Evolutionary conservation across 2,797 vertebrate genomes (phyloP).

Genomic region (Melopsittacus undulatus): DNA sequence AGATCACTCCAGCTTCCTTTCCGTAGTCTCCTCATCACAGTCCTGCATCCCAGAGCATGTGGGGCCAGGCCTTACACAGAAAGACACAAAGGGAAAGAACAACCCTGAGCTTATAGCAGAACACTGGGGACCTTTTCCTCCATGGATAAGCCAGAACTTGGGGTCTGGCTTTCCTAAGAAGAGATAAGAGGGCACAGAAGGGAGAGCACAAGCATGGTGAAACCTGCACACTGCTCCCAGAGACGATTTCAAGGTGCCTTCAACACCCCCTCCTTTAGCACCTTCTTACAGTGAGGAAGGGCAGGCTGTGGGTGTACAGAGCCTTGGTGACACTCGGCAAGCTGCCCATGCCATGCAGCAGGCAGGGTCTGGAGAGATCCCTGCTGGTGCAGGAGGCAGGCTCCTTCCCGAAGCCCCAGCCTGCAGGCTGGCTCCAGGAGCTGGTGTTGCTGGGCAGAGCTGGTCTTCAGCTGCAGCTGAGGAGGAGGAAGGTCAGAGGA

Average conservation of each 20-base stretch:
- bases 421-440: neutral
- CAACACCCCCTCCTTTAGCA: neutral
- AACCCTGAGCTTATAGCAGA: neutral
- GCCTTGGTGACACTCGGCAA: neutral
- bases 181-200: neutral
- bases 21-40: neutral
- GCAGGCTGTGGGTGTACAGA: neutral
- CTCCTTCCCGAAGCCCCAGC: neutral
- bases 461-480: neutral
- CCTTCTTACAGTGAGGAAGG: neutral
- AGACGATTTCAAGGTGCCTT: neutral
- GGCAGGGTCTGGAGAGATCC: neutral
- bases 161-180: neutral
- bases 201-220: neutral
- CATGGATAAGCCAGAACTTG: neutral
- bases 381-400: neutral
- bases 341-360: neutral
- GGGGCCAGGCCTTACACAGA: neutral
- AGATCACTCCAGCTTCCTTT: neutral
- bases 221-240: neutral
- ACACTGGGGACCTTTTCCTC: neutral
- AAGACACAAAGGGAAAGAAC: neutral
- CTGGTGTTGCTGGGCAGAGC: neutral
- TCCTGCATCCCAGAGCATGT: neutral
- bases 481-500: constrained; percentile 20